Evolutionary conservation across 2,888 invertebrate species (phyloP).

Genomic region (Drosophila nr. fundita): DNA sequence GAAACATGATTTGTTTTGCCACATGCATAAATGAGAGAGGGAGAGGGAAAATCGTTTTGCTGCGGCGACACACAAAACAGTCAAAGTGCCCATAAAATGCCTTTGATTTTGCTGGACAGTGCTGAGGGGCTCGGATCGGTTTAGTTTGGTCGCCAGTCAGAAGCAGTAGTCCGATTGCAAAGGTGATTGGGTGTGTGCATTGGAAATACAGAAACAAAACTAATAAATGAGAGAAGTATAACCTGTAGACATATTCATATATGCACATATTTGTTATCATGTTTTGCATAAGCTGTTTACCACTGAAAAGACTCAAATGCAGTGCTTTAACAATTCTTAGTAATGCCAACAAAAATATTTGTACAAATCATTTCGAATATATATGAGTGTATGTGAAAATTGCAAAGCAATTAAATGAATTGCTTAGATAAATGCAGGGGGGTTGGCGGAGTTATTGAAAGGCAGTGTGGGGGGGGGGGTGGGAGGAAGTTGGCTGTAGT

Average conservation of each 20-base stretch:
- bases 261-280: not conserved
- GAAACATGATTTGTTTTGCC: conserved; percentile 73
- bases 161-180: conserved; percentile 31
- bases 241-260: conserved; percentile 3
- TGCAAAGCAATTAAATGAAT: conserved; percentile 78
- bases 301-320: conserved; percentile 39
- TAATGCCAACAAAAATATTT: conserved; percentile 52
- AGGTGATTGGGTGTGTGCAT: conserved; percentile 4
- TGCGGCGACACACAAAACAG: conserved; percentile 47
- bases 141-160: conserved; percentile 27
- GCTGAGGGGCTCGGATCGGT: conserved; percentile 6
- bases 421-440: conserved; percentile 55
- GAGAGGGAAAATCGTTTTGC: conserved; percentile 43
- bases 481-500: conserved; percentile 2
- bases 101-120: conserved; percentile 41
- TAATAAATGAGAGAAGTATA: conserved; percentile 7
- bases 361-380: conserved; percentile 27
- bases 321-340: conserved; percentile 21
- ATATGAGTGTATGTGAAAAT: conserved; percentile 60
- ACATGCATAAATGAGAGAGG: conserved; percentile 49
- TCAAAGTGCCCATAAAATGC: conserved; percentile 62
- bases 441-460: not conserved
- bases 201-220: conserved; percentile 16
- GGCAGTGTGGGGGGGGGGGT: not conserved
- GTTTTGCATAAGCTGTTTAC: conserved; percentile 1